Percentiles rank a stretch among this genome's conserved stretches.
Evolutionary conservation across 2,113 vertebrate species (phyloP).

Genomic region (Hiodon alosoides): DNA sequence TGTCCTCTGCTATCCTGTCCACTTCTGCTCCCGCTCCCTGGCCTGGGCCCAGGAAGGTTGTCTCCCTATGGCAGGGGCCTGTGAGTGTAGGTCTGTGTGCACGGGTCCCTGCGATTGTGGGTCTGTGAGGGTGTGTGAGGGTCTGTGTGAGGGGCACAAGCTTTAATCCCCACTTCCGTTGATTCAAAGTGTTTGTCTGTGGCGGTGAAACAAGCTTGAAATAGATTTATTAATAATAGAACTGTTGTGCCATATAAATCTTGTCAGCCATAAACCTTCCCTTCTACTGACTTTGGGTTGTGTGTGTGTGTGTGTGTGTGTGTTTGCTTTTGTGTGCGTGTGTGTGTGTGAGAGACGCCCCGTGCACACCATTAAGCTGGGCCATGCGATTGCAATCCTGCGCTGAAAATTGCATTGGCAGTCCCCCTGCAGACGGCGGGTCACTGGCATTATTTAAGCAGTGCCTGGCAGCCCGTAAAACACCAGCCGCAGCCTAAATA

Average conservation of each 20-base stretch:
- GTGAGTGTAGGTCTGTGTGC: no score
- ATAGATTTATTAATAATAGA: conserved; percentile 28
- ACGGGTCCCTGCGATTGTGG: no score
- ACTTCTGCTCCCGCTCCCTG: no score
- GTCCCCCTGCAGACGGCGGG: conserved; percentile 13
- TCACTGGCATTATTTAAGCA: conserved; percentile 37
- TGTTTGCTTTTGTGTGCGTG: neutral
- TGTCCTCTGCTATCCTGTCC: no score
- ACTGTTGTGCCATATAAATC: conserved; percentile 19
- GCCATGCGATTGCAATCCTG: conserved; percentile 36
- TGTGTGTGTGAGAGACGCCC: neutral
- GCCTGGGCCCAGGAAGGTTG: no score
- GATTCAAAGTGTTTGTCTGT: neutral
- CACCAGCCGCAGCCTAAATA: conserved; percentile 28
- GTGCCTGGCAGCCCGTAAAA: conserved; percentile 31
- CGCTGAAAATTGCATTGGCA: conserved; percentile 29
- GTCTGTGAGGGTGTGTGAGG: neutral
- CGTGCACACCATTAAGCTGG: conserved; percentile 26
- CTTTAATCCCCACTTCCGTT: neutral
- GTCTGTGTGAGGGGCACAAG: neutral
- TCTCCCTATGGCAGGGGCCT: no score
- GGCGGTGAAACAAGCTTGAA: conserved; percentile 1
- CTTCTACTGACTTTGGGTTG: conserved; percentile 10
- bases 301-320: neutral
- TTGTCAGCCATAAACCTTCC: conserved; percentile 30